phyloP scores from a whole-genome alignment of 1,140 invertebrate species.

The Ceratosolen fusciceps region DNA sequence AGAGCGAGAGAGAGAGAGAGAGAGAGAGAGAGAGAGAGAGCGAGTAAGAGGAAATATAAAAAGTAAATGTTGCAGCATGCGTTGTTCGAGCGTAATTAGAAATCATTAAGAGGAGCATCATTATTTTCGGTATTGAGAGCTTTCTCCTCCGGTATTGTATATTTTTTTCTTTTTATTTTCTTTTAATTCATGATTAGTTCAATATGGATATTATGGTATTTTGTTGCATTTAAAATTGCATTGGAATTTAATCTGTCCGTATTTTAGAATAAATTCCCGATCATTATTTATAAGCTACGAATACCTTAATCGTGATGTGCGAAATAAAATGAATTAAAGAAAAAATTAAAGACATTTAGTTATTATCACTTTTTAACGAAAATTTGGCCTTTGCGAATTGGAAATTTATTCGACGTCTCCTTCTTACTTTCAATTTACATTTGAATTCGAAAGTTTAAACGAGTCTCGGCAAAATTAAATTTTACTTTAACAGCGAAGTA shows the following conservation, averaged over 20 bases:
- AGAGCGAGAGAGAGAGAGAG: too few relatives aligned
- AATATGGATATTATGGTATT: background rate
- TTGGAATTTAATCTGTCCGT: background rate
- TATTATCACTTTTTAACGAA: too few relatives aligned
- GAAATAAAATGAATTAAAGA: background rate
- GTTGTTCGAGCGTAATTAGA: slow-evolving; percentile 13
- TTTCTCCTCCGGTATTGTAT: background rate
- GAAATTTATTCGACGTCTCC: background rate
- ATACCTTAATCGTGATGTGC: background rate
- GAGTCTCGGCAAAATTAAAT: background rate
- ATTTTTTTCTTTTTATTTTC: too few relatives aligned
- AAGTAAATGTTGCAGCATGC: background rate
- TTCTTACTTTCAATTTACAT: slow-evolving; percentile 6
- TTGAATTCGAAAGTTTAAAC: slow-evolving; percentile 2
- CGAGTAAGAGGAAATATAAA: background rate
- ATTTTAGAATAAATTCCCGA: background rate
- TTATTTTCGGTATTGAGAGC: background rate
- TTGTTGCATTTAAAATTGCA: background rate
- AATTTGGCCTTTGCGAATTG: background rate
- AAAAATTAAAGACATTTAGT: too few relatives aligned
- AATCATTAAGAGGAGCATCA: slow-evolving; percentile 6
- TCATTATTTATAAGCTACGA: background rate
- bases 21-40: too few relatives aligned
- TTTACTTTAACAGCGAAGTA: background rate
- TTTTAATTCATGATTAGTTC: background rate